Conservation (phyloP, 2,797 vertebrate species). For the Sparus aurata region DNA sequence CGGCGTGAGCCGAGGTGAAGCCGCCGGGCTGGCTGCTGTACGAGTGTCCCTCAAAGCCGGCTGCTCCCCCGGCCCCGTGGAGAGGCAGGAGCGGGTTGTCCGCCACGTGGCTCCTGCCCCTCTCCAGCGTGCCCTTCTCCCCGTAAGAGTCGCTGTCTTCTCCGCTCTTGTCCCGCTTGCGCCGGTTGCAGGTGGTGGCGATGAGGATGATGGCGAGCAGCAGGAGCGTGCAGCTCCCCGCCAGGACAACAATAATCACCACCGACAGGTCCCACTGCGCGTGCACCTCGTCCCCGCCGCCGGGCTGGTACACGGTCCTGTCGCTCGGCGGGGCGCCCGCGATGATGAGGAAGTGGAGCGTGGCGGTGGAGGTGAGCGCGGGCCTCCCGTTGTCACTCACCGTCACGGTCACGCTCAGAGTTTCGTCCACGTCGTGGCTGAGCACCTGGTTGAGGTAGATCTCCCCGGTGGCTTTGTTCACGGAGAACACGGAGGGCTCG, state of each 20-base stretch:
- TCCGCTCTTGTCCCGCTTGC: slow-evolving; percentile 88
- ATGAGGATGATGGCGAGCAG: slow-evolving; percentile 97
- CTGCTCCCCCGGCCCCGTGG: slow-evolving; percentile 73
- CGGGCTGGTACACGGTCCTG: slow-evolving; percentile 80
- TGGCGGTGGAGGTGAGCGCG: slow-evolving; percentile 89
- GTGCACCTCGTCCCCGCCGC: slow-evolving; percentile 77
- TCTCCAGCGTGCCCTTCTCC: slow-evolving; percentile 89
- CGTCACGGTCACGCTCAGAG: slow-evolving; percentile 89
- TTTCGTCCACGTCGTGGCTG: slow-evolving; percentile 88
- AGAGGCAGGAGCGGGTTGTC: slow-evolving; percentile 85
- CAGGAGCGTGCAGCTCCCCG: slow-evolving; percentile 96
- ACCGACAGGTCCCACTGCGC: slow-evolving; percentile 93
- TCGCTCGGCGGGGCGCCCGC: slow-evolving; percentile 87
- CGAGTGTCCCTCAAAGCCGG: slow-evolving; percentile 89
- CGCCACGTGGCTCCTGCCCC: slow-evolving; percentile 83
- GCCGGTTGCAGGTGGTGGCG: slow-evolving; percentile 94
- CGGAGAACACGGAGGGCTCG: slow-evolving; percentile 87
- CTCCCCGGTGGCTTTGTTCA: slow-evolving; percentile 92
- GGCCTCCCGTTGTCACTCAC: slow-evolving; percentile 93
- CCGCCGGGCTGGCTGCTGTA: slow-evolving; percentile 89
- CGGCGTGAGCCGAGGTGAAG: slow-evolving; percentile 87
- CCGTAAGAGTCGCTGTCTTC: slow-evolving; percentile 85
- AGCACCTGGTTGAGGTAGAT: slow-evolving; percentile 90
- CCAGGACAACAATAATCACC: slow-evolving; percentile 94
- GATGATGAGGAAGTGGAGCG: slow-evolving; percentile 90